Evolutionary conservation across 2,113 vertebrate species (phyloP).

Genomic region (Diadophis punctatus): DNA sequence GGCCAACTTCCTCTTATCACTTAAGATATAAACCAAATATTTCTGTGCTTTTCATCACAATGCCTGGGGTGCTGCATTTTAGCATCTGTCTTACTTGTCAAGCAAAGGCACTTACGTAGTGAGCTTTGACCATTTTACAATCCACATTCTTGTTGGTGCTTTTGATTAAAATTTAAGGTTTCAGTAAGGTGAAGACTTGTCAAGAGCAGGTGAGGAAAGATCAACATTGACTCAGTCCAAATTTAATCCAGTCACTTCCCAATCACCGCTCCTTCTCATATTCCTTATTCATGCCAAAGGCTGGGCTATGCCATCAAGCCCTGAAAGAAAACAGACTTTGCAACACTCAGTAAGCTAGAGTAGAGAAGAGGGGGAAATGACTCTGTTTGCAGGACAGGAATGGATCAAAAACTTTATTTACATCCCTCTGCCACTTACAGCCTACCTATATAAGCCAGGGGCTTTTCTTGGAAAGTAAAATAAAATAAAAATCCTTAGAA

Average conservation of each 20-base stretch:
- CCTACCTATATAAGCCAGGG: slow-evolving; percentile 46
- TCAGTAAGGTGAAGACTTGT: slow-evolving; percentile 61
- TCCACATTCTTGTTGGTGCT: slow-evolving; percentile 70
- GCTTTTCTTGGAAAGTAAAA: slow-evolving; percentile 37
- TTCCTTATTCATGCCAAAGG: slow-evolving; percentile 58
- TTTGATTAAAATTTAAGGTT: slow-evolving; percentile 76
- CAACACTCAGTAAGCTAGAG: slow-evolving; percentile 8
- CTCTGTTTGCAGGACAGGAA: slow-evolving; percentile 18
- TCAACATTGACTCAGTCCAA: slow-evolving; percentile 57
- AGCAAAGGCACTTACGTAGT: slow-evolving; percentile 25
- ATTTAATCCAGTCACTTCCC: slow-evolving; percentile 59
- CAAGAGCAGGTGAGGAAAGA: slow-evolving; percentile 72
- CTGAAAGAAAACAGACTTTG: slow-evolving; percentile 44
- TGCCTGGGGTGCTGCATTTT: background rate
- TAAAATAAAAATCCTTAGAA: slow-evolving; percentile 22
- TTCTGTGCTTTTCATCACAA: background rate
- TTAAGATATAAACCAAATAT: background rate
- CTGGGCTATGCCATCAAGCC: slow-evolving; percentile 23
- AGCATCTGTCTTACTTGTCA: slow-evolving; percentile 20
- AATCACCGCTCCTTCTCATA: slow-evolving; percentile 51
- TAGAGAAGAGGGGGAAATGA: background rate
- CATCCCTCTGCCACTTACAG: background rate
- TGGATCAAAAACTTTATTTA: slow-evolving; percentile 44
- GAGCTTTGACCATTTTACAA: slow-evolving; percentile 50
- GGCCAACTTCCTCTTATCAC: background rate